Evolutionary conservation across 1,140 invertebrate genomes (phyloP), one percentile per base, ranked within the genome.

Genomic region (Drosophila suzukii): DNA sequence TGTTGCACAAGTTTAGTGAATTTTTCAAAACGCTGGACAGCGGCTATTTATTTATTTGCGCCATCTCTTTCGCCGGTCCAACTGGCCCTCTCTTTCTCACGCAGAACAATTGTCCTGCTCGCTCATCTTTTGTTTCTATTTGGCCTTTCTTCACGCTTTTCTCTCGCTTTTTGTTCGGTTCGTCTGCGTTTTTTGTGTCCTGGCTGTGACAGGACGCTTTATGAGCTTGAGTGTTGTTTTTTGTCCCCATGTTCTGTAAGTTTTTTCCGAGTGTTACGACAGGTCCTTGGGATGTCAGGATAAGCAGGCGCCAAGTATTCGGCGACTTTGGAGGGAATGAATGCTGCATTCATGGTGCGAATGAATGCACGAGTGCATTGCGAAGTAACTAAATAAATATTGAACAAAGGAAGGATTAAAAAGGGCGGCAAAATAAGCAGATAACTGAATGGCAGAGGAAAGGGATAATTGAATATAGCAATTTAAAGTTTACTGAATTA

Each of bases 161-260:
- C 27, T 55, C 32, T n/a, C 44, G 17, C 30, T 50, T 56, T 39
- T 34, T 57, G 50, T 57, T 70, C 57, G 24, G 15, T 27, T 46
- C 24, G 32, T 32, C n/a, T 50, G 30, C 12, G 38, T 56, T 66
- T 62, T 60, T 60, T 71, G 65, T 17, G 32, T 65, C 30, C 67
- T 71, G 67, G 36, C 44, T 41, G 30, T 71, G 67, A 71, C 60
- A 63, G 60, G 50, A 63, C 65, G 54, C 65, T 71, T 71, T 71
- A 71, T 71, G 67, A 71, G 67, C 68, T 57, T 49, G 67, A 71
- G 67, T 71, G 65, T 55, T 71, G 65, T 53, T 68, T 66, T 65
- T 51, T 65, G 65, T 70, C 24, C 34, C 34, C 41, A 47, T 30
- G 38, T 66, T 43, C 32, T 30, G 34, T 32, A 8, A 67, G 17